Evolutionary conservation across 2,113 vertebrate genomes (phyloP).

Genomic region (Cinclus mexicanus): DNA sequence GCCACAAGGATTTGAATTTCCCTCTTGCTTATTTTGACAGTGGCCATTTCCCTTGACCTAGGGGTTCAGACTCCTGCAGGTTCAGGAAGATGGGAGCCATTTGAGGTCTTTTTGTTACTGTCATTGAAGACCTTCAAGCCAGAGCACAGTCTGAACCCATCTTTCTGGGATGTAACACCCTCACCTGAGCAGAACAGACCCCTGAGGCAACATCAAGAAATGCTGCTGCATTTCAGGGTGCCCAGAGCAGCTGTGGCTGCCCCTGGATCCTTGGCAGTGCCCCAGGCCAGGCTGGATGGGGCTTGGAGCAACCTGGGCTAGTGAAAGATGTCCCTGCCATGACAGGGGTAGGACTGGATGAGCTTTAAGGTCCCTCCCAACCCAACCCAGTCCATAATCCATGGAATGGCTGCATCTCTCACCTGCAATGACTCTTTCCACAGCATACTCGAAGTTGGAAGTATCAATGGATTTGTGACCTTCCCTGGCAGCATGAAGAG

Average conservation of each 20-base stretch:
- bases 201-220: not conserved
- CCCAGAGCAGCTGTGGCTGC: not conserved
- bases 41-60: not conserved
- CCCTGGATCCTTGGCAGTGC: not conserved
- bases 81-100: not conserved
- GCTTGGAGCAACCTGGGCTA: fast-evolving
- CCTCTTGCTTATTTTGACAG: not conserved
- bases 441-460: constrained; percentile 91
- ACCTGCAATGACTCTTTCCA: constrained; percentile 96
- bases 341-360: not conserved
- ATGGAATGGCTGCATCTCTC: not conserved
- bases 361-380: not conserved
- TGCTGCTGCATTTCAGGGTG: not conserved
- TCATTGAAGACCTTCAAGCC: not conserved
- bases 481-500: constrained; percentile 92
- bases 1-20: fast-evolving
- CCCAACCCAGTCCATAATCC: not conserved
- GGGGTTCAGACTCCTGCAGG: not conserved
- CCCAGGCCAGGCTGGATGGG: fast-evolving
- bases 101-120: not conserved
- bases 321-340: not conserved
- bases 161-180: not conserved
- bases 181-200: not conserved
- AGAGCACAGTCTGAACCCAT: not conserved
- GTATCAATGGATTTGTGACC: constrained; percentile 90